Evolutionary conservation across 2,888 invertebrate genomes (phyloP).

Genomic region (Zelleria hepariella): DNA sequence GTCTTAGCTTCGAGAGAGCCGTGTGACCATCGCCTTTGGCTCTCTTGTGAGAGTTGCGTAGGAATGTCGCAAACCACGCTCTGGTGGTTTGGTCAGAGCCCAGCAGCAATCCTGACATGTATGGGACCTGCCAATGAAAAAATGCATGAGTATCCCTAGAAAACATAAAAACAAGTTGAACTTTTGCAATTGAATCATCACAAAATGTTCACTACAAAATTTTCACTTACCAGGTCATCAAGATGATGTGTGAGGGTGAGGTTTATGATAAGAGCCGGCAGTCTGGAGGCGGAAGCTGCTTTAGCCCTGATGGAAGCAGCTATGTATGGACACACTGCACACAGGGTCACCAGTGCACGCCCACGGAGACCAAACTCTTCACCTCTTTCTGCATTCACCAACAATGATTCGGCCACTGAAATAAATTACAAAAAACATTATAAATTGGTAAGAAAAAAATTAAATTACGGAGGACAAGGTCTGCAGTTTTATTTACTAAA

Average conservation of each 20-base stretch:
- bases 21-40: constrained; percentile 83
- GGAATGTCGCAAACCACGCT: constrained; percentile 94
- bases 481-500: no score
- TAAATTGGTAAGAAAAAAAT: background rate
- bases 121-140: constrained; percentile 73
- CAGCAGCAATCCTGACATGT: constrained; percentile 89
- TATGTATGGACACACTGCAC: constrained; percentile 91
- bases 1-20: constrained; percentile 78
- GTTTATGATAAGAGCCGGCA: constrained; percentile 90
- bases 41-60: constrained; percentile 86
- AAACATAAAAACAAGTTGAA: background rate
- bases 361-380: constrained; percentile 91
- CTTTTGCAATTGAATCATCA: background rate
- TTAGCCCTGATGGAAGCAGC: constrained; percentile 87
- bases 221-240: constrained; percentile 66
- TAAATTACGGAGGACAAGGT: constrained; percentile 4
- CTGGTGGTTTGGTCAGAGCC: constrained; percentile 92
- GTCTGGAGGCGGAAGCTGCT: constrained; percentile 89
- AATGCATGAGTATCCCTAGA: no score
- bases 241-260: constrained; percentile 80
- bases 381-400: constrained; percentile 87
- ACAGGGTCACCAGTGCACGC: constrained; percentile 84
- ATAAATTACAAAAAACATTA: constrained; percentile 8
- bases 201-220: no score
- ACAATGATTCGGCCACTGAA: constrained; percentile 85